Percentiles rank a stretch among this genome's conserved stretches.
Conservation (phyloP, 1,140 invertebrate genomes). For the Cydia splendana region DNA sequence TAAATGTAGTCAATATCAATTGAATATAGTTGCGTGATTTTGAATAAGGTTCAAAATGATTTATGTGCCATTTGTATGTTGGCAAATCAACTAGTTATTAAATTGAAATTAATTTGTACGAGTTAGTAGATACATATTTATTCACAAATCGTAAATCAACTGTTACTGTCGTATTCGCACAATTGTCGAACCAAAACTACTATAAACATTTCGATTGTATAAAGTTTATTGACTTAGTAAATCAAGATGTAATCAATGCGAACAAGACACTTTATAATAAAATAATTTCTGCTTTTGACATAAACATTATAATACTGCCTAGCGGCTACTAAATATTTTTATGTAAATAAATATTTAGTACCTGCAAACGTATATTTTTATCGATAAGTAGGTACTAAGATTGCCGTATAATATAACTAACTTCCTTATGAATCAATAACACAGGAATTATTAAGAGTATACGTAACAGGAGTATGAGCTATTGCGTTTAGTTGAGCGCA, state of each 20-base stretch:
- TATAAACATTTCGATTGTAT: constrained; percentile 13
- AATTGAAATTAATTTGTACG: constrained; percentile 8
- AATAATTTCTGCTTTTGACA: neutral
- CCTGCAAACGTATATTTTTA: too few species aligned
- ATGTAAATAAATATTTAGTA: neutral
- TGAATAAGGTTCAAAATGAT: neutral
- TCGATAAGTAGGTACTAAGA: too few species aligned
- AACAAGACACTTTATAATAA: constrained; percentile 15
- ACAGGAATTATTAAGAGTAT: neutral
- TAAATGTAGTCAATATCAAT: neutral
- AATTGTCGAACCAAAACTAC: neutral
- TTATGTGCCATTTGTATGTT: neutral
- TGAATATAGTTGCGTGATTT: neutral
- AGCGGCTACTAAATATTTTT: neutral
- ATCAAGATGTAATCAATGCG: constrained; percentile 1
- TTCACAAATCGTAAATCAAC: neutral
- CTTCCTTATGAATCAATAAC: neutral
- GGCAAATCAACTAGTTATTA: constrained; percentile 3
- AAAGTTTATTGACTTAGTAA: constrained; percentile 5
- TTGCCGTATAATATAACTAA: too few species aligned
- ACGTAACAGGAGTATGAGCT: neutral
- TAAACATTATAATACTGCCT: neutral
- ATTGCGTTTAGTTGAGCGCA: neutral
- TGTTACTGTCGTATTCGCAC: constrained; percentile 1
- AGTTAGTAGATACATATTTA: neutral